phyloP scores from a whole-genome alignment of 2,888 invertebrate genomes.

The Julus scanicus region DNA sequence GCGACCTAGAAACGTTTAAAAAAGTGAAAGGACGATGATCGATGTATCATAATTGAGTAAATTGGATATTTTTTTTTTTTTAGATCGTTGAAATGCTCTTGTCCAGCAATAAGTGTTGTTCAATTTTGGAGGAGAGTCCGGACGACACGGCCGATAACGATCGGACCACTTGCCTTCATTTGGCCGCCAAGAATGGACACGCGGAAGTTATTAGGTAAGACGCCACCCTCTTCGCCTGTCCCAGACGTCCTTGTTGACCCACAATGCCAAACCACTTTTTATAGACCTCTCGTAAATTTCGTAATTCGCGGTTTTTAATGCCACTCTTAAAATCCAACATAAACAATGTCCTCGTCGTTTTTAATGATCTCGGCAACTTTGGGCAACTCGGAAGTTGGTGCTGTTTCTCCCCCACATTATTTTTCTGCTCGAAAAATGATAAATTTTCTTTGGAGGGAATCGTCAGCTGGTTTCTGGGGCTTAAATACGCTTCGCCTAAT shows the following conservation, averaged over 20 bases:
- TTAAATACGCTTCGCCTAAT: neutral
- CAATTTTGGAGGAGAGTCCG: conserved; percentile 63
- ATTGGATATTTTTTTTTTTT: conserved; percentile 32
- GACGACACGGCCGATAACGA: conserved; percentile 65
- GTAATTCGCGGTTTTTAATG: neutral
- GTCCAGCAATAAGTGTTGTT: conserved; percentile 64
- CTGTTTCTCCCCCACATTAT: neutral
- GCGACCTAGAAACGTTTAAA: neutral
- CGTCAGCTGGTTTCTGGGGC: neutral
- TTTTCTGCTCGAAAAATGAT: neutral
- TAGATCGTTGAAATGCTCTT: conserved; percentile 66
- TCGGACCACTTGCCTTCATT: conserved; percentile 66
- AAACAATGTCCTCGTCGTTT: neutral
- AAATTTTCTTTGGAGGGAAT: neutral
- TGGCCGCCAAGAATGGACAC: conserved; percentile 67
- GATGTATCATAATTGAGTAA: conserved; percentile 1
- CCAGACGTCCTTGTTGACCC: too few species aligned
- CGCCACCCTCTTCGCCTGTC: too few species aligned
- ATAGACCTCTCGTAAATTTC: neutral
- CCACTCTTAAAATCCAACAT: neutral
- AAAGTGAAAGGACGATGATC: neutral
- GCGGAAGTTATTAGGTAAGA: conserved; percentile 66
- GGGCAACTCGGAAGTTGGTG: too few species aligned
- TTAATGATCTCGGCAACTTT: neutral
- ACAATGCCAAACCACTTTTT: neutral